These are phyloP conservation scores for Telmatherina bonti DNA, from an alignment of 2,797 vertebrate genomes.

Conservation along the genomic window DNA sequence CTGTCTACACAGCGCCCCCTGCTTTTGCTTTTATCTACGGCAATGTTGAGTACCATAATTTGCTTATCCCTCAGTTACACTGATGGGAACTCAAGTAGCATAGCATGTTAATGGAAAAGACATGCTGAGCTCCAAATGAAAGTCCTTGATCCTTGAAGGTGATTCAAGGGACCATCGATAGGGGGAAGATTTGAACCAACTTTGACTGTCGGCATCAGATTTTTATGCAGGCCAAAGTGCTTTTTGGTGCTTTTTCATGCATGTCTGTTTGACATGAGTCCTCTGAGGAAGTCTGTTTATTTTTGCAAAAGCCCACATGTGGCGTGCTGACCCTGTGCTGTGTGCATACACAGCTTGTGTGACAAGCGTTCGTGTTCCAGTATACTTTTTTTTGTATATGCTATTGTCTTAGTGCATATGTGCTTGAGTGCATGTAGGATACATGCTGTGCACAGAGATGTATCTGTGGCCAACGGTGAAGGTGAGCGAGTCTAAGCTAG, in stretches of 20 bases:
- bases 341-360: constrained; percentile 56
- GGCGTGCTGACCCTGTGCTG: constrained; percentile 66
- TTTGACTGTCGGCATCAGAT: constrained; percentile 67
- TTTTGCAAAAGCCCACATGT: constrained; percentile 71
- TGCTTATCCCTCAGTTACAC: constrained; percentile 38
- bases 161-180: constrained; percentile 50
- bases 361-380: constrained; percentile 17
- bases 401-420: constrained; percentile 46
- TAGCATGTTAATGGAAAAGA: constrained; percentile 58
- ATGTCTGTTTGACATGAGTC: constrained; percentile 69
- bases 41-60: constrained; percentile 17
- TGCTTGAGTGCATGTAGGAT: constrained; percentile 59
- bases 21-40: constrained; percentile 40
- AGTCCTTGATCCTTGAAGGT: constrained; percentile 75
- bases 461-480: constrained; percentile 75
- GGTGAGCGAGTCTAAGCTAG: constrained; percentile 81
- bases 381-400: constrained; percentile 29
- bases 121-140: constrained; percentile 49
- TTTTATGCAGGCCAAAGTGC: constrained; percentile 64
- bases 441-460: constrained; percentile 63
- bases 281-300: constrained; percentile 69
- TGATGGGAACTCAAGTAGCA: constrained; percentile 41
- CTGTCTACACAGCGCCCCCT: constrained; percentile 76
- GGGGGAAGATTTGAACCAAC: constrained; percentile 59
- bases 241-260: constrained; percentile 71